Conservation (phyloP, 1,140 invertebrate genomes). For the Drosophila equinoxialis region DNA sequence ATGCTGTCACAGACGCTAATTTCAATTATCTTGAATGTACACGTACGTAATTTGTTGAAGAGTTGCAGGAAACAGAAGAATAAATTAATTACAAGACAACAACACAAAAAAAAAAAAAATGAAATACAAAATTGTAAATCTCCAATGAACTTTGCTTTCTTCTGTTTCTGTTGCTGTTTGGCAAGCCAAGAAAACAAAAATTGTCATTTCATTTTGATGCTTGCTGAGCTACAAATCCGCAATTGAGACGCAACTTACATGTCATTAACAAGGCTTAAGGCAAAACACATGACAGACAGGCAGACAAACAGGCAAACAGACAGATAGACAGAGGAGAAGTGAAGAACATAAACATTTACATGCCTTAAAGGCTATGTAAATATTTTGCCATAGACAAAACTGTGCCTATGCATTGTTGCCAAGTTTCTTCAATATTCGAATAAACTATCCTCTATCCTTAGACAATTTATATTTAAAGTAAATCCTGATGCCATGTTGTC, state of each 20-base stretch:
- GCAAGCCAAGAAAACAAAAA: constrained; percentile 61
- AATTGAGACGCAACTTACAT: constrained; percentile 78
- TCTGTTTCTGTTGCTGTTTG: constrained; percentile 31
- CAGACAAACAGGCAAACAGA: constrained; percentile 16
- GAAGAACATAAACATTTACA: constrained; percentile 13
- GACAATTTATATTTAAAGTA: too few relatives aligned
- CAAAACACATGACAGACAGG: constrained; percentile 43
- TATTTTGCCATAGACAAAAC: constrained; percentile 49
- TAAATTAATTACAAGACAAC: constrained; percentile 60
- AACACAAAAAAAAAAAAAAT: constrained; percentile 19
- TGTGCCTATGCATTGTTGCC: constrained; percentile 15
- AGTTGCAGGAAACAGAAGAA: constrained; percentile 23
- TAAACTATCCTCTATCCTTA: not conserved
- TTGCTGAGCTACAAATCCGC: constrained; percentile 67
- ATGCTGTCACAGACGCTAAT: constrained; percentile 78
- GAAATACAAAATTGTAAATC: constrained; percentile 38
- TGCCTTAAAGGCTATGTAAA: constrained; percentile 57
- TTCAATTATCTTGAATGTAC: constrained; percentile 76
- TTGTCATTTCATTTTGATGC: constrained; percentile 64
- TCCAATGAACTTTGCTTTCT: constrained; percentile 31
- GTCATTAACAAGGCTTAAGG: constrained; percentile 74
- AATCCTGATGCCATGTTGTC: constrained; percentile 29
- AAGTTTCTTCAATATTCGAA: not conserved
- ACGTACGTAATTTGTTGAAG: constrained; percentile 68
- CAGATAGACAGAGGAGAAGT: constrained; percentile 4